phyloP scores from a whole-genome alignment of 2,888 invertebrate species.

The Ophion obscuratus region DNA sequence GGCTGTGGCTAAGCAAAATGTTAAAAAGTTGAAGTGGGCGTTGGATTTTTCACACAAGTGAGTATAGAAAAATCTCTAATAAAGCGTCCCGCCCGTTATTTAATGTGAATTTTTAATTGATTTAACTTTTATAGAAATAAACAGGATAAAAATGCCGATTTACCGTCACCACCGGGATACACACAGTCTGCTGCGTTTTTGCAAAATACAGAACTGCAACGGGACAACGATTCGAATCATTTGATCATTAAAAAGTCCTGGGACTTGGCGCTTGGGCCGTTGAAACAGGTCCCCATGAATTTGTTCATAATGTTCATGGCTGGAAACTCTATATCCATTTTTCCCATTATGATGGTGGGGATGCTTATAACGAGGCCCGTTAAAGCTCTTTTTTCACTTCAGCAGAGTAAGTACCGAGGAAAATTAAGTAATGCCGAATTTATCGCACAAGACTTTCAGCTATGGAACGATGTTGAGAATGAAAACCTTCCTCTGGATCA shows the following conservation, averaged over 20 bases:
- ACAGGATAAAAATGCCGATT: constrained; percentile 85
- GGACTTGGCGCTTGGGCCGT: constrained; percentile 97
- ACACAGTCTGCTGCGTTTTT: constrained; percentile 90
- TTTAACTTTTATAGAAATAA: constrained; percentile 75
- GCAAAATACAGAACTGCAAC: constrained; percentile 90
- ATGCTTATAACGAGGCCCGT: constrained; percentile 99
- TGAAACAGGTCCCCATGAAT: constrained; percentile 99
- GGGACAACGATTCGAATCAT: constrained; percentile 93
- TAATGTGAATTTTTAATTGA: constrained; percentile 13
- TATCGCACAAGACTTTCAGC: neutral
- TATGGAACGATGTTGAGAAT: too few species aligned
- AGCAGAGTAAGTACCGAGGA: constrained; percentile 85
- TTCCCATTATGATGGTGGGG: constrained; percentile 99
- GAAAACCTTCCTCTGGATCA: too few species aligned
- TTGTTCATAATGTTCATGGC: constrained; percentile 99
- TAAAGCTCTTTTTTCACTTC: constrained; percentile 96
- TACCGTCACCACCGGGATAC: constrained; percentile 94
- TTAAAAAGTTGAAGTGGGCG: constrained; percentile 80
- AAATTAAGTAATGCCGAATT: neutral
- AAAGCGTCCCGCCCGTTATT: neutral
- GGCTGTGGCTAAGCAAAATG: constrained; percentile 72
- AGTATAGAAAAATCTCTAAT: constrained; percentile 58
- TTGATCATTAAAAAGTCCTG: constrained; percentile 97
- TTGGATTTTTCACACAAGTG: constrained; percentile 81
- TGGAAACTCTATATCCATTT: constrained; percentile 99